Evolutionary conservation across 1,140 invertebrate genomes (phyloP), one percentile per base, ranked within the genome.

Genomic region (Liolophura sinensis): DNA sequence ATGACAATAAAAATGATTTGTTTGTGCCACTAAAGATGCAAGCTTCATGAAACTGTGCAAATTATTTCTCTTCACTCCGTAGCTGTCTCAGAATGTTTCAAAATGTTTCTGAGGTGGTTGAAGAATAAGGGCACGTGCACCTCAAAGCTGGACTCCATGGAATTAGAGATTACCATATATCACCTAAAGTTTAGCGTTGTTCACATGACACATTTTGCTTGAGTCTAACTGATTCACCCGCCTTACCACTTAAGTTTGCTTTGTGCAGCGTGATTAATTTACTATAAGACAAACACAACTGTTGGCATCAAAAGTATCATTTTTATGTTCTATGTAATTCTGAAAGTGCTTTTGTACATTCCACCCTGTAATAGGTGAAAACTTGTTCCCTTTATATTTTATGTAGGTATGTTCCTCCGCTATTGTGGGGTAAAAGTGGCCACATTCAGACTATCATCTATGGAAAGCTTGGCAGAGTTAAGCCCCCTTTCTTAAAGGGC

Each of bases 371-470:
- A 80, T 47, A 60, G 67, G 61, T 18, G 20, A 40, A 52, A 59
- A 65, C 0, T 24, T 54, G 20, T 68, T 63, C 20, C 52, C 61
- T 69, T 67, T 52, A 75, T 73, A 72, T 76, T 76, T 71, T 65
- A 88, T 90, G 52, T 84, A 97, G 94, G 52, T 97, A 95, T 82
- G 87, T 91, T 70, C 94, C 95, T 55, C 93, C 94, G n/a, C 86
- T 92, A 67, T 79, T 97, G 73, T 97, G 94, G 94, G 95, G 95
- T 55, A 94, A 94, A 77, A 95, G 92, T 84, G 95, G 95, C 7
- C 95, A 97, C 84, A 88, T 96, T 25, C 94, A 97, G 81, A 96
- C 94, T 0, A 91, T 96, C 54, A 84, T 96, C 20, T 94, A 96
- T 85, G 95, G 93, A 73, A 89, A 95, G 68, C 90, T 96, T 70